Evolutionary conservation across 2,113 vertebrate species (phyloP).

Genomic region (Oncorhynchus kisutch): DNA sequence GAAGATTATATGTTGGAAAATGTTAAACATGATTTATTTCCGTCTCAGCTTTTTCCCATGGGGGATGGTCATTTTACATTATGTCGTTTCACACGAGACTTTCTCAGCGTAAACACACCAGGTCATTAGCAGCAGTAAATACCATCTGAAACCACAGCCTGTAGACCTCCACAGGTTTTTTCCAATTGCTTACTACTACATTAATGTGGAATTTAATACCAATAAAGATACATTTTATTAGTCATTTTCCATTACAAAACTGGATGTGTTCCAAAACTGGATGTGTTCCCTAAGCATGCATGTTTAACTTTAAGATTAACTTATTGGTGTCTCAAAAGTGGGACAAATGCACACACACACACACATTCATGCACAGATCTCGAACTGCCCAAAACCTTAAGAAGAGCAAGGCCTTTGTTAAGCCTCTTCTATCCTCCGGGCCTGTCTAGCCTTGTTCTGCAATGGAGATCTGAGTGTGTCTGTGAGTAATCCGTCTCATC

Average conservation of each 20-base stretch:
- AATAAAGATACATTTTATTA: constrained; percentile 29
- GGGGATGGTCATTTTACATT: background rate
- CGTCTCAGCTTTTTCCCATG: background rate
- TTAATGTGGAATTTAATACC: constrained; percentile 17
- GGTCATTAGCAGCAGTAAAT: constrained; percentile 5
- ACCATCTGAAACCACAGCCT: background rate
- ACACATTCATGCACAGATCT: background rate
- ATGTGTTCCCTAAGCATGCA: background rate
- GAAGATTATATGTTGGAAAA: background rate
- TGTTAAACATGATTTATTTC: background rate
- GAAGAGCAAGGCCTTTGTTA: background rate
- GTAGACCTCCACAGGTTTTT: background rate
- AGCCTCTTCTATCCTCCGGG: background rate
- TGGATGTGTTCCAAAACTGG: background rate
- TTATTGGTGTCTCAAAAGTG: background rate
- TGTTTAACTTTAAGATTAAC: background rate
- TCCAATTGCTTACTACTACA: constrained; percentile 5
- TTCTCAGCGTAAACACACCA: background rate
- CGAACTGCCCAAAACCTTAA: background rate
- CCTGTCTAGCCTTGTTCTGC: background rate
- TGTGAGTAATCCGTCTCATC: background rate
- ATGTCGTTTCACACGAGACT: background rate
- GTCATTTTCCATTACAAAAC: constrained; percentile 31
- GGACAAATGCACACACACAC: constrained; percentile 5
- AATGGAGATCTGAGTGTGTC: background rate